Conservation (phyloP, 1,140 invertebrate species). For the Tetraneura akinire region DNA sequence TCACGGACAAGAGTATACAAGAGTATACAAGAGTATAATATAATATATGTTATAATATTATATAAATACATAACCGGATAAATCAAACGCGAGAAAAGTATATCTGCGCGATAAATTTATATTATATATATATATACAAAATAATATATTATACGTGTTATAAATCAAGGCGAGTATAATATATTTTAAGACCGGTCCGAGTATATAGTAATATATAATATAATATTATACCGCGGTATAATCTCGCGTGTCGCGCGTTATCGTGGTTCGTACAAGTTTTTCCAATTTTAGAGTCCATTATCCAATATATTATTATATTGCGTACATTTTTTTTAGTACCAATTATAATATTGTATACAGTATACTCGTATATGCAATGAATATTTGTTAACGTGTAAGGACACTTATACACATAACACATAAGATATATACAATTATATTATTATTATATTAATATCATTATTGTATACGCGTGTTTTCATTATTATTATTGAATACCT, state of each 20-base stretch:
- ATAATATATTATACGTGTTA: not conserved
- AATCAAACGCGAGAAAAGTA: not conserved
- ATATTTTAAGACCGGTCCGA: not conserved
- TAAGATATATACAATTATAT: no score
- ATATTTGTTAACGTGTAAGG: no score
- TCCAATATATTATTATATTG: no score
- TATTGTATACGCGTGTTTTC: no score
- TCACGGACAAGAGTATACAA: not conserved
- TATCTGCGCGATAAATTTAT: not conserved
- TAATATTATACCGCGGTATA: no score
- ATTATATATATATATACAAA: not conserved
- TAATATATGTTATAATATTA: not conserved
- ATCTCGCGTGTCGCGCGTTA: not conserved
- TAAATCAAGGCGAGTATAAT: not conserved
- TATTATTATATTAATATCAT: no score
- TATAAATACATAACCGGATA: not conserved
- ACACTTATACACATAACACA: no score
- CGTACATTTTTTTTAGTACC: no score
- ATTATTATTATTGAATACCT: no score
- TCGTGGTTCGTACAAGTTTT: conserved; percentile 7
- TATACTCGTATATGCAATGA: not conserved
- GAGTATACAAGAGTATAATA: not conserved
- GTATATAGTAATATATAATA: no score
- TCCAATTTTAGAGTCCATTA: conserved; percentile 28
- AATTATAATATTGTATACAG: not conserved